These are phyloP conservation scores for Cheirogaleus major DNA, from an alignment of 2,797 vertebrate species.

Conservation along the genomic window DNA sequence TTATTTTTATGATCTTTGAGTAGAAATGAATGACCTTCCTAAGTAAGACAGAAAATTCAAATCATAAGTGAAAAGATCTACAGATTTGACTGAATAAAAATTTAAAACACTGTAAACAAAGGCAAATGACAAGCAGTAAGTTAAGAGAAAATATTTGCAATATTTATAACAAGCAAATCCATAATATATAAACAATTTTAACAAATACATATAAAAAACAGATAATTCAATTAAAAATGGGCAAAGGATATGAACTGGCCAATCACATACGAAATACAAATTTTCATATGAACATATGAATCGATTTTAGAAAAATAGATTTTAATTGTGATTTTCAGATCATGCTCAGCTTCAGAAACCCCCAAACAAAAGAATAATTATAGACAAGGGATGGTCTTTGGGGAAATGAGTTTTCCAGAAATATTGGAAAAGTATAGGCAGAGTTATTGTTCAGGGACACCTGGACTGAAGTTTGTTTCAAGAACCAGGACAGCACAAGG, in stretches of 20 bases:
- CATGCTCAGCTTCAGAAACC: not conserved
- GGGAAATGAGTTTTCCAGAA: slow-evolving; percentile 32
- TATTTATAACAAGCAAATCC: not conserved
- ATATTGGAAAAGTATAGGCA: not conserved
- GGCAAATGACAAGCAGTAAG: not conserved
- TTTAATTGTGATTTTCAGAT: slow-evolving; percentile 28
- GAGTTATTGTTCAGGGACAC: not conserved
- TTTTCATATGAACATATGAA: not conserved
- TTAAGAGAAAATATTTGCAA: not conserved
- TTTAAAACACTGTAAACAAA: slow-evolving; percentile 30
- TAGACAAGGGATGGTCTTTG: not conserved
- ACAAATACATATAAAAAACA: not conserved
- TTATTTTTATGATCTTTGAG: not conserved
- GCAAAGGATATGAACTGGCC: not conserved
- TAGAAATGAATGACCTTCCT: slow-evolving; percentile 1
- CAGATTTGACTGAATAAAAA: not conserved
- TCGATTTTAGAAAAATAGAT: not conserved
- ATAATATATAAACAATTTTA: not conserved
- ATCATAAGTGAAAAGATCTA: slow-evolving; percentile 20
- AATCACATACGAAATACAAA: not conserved
- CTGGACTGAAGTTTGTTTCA: slow-evolving; percentile 20
- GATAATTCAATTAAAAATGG: slow-evolving; percentile 13
- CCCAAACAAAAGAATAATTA: not conserved
- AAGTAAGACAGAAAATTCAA: not conserved
- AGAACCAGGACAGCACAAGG: not conserved